Base-by-base conservation (phyloP, 1,140 invertebrate species). In the Hylaeus volcanicus region DNA sequence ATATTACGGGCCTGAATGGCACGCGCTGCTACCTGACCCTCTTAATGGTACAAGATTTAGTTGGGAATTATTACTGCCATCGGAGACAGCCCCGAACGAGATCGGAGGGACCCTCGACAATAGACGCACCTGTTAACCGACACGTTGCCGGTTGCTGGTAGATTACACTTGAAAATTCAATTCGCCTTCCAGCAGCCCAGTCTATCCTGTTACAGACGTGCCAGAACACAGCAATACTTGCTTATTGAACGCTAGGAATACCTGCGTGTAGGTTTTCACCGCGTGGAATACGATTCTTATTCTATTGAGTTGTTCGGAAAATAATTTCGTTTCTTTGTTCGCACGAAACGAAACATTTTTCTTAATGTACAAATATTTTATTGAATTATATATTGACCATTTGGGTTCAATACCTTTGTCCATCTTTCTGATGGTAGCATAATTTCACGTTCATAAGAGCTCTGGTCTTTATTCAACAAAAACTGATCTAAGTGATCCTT, bases 71-170 rank as follows among this genome's bases (percentile, higher is more conserved):
- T 79, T 82, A 61, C 72, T 58, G 48, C 26, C n/a, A 1, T 6
- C 9, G 1, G 9, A 6, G 58, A 41, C 43, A 6, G 43, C 12
- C 51, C 48, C 53, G 5, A 61, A 66, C 56, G 65, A 14, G 74
- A 77, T 41, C 37, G 39, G 11, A 53, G 58, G 1, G 14, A 9
- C 5, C 39, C 5, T 53, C 37, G 55, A 82, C 69, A 79, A 82
- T 79, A 39, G 80, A 73, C 75, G 61, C 80, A 82, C 80, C 80
- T 82, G 80, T 82, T 82, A 79, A 70, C 68, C 58, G 65, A 80
- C 55, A 26, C 26, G 26, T 26, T 26, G 26, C 26, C 26, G 26
- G 80, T 79, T 79, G 45, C 61, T 53, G 80, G 53, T 51, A 53
- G 75, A 64, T 69, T 56, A 55, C 51, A 53, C 63, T 53, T 4